Evolutionary conservation across 2,888 invertebrate genomes (phyloP), one percentile per base, ranked within the genome.

Genomic region (Meta bourneti): DNA sequence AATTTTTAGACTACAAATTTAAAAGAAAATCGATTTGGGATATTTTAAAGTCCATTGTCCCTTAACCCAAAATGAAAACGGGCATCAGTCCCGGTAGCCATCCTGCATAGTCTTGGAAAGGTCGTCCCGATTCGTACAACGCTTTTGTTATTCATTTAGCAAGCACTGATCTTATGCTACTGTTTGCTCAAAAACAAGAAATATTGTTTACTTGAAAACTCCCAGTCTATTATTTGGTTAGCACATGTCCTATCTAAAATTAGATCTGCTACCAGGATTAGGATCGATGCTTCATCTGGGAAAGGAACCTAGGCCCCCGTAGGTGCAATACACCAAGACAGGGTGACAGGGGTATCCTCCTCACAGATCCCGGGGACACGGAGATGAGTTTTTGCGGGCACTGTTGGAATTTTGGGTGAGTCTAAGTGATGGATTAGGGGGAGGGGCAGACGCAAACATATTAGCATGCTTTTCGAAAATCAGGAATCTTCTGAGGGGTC

Each of bases 351-450:
- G 20, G 11, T 34, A 19, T n/a, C 51, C 19, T 77, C 77, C 51
- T 77, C 34, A 51, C 19, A 52, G 19, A 77, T 34, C 79, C 79
- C 61, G 54, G 79, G 51, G 61, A 54, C 20, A 79, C 54, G 79
- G 6, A 77, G 77, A 77, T 19, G 19, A 19, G 77, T 79, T 81
- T 71, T 71, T 54, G 54, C 20, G 74, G 72, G 87, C 52, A 16
- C 69, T 72, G 11, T 16, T n/a, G 74, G 79, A 87, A 87, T 87
- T 87, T 87, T 48, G 79, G 80, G 80, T 52, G 87, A 87, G 80
- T 54, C 80, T 54, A 71, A 54, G 71, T 87, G 87, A 87, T 87
- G 80, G 79, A 87, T 87, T 80, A 80, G 87, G 87, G 80, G 87
- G 87, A 72, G 87, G 87, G 70, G 80, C 54, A 79, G 78, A 87